These are phyloP conservation scores for Charaxes varanes DNA, from an alignment of 1,140 invertebrate genomes.

Conservation along the genomic window DNA sequence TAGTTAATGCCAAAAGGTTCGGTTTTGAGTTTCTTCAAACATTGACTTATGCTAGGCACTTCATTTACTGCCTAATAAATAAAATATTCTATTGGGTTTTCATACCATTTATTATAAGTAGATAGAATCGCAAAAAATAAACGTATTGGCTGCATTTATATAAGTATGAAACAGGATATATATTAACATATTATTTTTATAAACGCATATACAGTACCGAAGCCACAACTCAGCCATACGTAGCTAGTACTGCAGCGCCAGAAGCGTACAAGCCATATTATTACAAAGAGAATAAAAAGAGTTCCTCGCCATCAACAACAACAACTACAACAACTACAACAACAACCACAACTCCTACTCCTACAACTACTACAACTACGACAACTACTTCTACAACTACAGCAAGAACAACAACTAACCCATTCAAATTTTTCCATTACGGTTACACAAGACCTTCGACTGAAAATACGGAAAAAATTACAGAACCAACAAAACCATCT, in stretches of 20 bases:
- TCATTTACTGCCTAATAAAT: too few relatives aligned
- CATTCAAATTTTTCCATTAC: slow-evolving; percentile 38
- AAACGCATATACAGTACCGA: slow-evolving; percentile 52
- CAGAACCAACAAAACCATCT: slow-evolving; percentile 26
- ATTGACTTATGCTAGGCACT: too few relatives aligned
- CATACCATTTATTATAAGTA: too few relatives aligned
- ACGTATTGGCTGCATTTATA: too few relatives aligned
- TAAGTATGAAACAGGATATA: slow-evolving; percentile 28
- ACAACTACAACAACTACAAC: slow-evolving; percentile 16
- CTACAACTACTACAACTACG: slow-evolving; percentile 18
- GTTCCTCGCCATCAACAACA: slow-evolving; percentile 15
- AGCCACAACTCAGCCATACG: slow-evolving; percentile 61
- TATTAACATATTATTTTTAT: slow-evolving; percentile 40
- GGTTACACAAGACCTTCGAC: slow-evolving; percentile 41
- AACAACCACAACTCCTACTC: slow-evolving; percentile 22
- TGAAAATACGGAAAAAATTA: slow-evolving; percentile 36
- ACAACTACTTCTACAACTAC: slow-evolving; percentile 20
- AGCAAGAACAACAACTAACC: slow-evolving; percentile 24
- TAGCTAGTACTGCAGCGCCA: slow-evolving; percentile 43
- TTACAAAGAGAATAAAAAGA: slow-evolving; percentile 30
- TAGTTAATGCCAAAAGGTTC: too few relatives aligned
- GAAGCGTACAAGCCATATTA: slow-evolving; percentile 33
- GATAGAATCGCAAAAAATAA: too few relatives aligned
- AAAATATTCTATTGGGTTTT: too few relatives aligned
- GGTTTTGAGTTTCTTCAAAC: too few relatives aligned